Conservation (phyloP, 2,888 invertebrate species). For the Hoplodrina ambigua region DNA sequence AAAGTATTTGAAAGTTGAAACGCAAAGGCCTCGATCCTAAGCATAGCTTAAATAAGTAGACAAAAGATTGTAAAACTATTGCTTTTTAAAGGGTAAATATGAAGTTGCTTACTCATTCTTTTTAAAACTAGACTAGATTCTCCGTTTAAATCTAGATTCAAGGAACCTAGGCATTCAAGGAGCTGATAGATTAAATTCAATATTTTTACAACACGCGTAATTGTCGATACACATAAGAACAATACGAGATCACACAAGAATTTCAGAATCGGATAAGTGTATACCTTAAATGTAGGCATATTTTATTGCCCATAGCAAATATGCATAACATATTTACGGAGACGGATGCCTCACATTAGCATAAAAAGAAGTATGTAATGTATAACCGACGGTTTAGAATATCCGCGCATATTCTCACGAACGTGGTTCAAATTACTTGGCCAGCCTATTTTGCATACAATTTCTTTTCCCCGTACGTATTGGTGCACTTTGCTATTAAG, state of each 20-base stretch:
- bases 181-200: too few species aligned
- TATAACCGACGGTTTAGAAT: conserved; percentile 64
- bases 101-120: too few species aligned
- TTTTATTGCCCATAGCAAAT: conserved; percentile 58
- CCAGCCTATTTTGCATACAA: conserved; percentile 69
- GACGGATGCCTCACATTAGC: conserved; percentile 70
- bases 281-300: conserved; percentile 44
- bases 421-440: conserved; percentile 71
- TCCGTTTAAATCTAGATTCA: too few species aligned
- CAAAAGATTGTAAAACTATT: too few species aligned
- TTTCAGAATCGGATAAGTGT: conserved; percentile 20
- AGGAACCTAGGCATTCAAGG: too few species aligned
- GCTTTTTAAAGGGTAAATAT: too few species aligned
- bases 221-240: neutral
- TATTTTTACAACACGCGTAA: neutral
- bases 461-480: conserved; percentile 66
- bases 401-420: conserved; percentile 76
- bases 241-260: conserved; percentile 24
- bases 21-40: neutral
- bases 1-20: neutral
- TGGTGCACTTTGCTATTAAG: conserved; percentile 63
- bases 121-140: too few species aligned
- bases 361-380: conserved; percentile 72
- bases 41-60: too few species aligned
- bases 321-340: conserved; percentile 68